These are phyloP conservation scores for Drosophila tripunctata DNA, from an alignment of 2,888 invertebrate species.

Conservation along the genomic window DNA sequence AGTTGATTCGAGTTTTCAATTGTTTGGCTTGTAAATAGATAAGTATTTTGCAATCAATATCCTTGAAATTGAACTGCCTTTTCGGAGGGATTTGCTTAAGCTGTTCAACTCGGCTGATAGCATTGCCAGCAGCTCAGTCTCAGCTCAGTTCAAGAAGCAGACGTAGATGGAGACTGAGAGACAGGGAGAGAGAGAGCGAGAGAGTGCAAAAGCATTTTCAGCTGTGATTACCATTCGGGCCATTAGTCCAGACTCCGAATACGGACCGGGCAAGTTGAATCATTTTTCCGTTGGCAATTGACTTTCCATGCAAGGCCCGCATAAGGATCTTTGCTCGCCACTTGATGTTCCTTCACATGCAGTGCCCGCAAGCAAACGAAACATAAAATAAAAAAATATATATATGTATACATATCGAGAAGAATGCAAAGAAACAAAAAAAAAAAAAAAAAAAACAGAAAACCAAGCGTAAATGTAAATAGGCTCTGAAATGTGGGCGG, in stretches of 20 bases:
- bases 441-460: background rate
- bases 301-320: constrained; percentile 39
- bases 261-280: constrained; percentile 26
- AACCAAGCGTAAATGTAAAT: constrained; percentile 33
- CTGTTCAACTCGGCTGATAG: constrained; percentile 9
- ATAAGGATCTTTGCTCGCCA: constrained; percentile 39
- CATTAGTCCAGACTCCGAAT: constrained; percentile 30
- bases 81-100: constrained; percentile 8
- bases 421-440: constrained; percentile 7
- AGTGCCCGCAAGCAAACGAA: constrained; percentile 15
- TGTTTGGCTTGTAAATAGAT: constrained; percentile 39
- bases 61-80: constrained; percentile 34
- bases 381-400: constrained; percentile 21
- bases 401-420: constrained; percentile 4
- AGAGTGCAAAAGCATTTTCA: constrained; percentile 22
- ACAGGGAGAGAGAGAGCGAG: background rate
- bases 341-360: constrained; percentile 49
- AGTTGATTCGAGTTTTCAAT: constrained; percentile 18
- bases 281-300: constrained; percentile 40
- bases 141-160: background rate
- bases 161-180: background rate
- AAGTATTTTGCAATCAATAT: constrained; percentile 46
- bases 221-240: constrained; percentile 49
- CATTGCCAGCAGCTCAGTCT: constrained; percentile 22
- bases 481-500: constrained; percentile 19